A percentile compares a stretch with the other conserved stretches of the same genome.
Evolutionary conservation across 2,113 vertebrate species (phyloP).

Genomic region (Naja naja): DNA sequence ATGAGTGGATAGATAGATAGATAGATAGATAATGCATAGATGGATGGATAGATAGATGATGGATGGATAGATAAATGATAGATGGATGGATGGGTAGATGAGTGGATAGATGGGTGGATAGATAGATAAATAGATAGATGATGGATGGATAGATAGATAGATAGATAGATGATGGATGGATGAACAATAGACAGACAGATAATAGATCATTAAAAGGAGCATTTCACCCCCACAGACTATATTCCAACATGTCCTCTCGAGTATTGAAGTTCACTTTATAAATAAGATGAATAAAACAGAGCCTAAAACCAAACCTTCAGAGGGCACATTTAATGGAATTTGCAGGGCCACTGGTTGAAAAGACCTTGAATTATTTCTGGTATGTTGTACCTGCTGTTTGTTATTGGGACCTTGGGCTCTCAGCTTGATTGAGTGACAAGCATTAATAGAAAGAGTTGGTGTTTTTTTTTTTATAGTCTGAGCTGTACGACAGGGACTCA

Average conservation of each 20-base stretch:
- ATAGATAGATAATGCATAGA: too few species aligned
- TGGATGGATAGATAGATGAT: too few species aligned
- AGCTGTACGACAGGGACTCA: neutral
- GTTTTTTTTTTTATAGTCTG: neutral
- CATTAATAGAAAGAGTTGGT: neutral
- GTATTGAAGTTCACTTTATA: neutral
- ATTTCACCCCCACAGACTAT: neutral
- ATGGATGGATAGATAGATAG: too few species aligned
- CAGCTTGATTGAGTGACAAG: neutral
- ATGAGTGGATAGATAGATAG: too few species aligned
- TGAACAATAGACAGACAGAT: too few species aligned
- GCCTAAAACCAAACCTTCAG: neutral
- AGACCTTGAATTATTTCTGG: neutral
- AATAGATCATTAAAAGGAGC: neutral
- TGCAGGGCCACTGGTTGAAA: neutral
- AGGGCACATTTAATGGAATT: neutral
- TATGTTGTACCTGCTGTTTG: neutral
- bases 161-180: too few species aligned
- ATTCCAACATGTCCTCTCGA: neutral
- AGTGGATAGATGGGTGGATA: too few species aligned
- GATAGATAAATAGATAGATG: too few species aligned
- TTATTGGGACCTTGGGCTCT: neutral
- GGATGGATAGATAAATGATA: too few species aligned
- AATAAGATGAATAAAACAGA: neutral
- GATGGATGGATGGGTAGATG: too few species aligned